Base-by-base conservation (phyloP, 2,113 vertebrate genomes). In the Cyphomyrus plagiostoma region DNA sequence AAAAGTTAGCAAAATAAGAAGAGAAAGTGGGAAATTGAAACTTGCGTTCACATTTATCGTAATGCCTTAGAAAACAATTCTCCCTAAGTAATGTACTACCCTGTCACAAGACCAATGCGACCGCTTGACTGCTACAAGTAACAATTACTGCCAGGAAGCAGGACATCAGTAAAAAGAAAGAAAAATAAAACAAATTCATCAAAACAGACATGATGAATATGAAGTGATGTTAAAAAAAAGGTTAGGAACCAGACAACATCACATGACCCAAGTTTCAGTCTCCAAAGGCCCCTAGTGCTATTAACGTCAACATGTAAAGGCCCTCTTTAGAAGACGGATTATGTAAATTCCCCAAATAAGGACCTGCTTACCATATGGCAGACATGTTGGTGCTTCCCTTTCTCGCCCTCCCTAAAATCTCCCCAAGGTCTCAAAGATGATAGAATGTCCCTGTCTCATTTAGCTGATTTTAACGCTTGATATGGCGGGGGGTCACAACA, bases 391-490 rank as follows among this genome's bases (percentile, higher is more conserved):
- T 92, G 92, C 89, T 93, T 90, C 91, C 89, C 52, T 91, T 92
- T 92, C 92, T 94, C 93, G 92, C 93, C 94, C 90, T 88, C 82
- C 52, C 88, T 92, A 50, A 92, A 92, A 91, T 86, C 90, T 92
- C 93, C 91, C 66, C 15, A 0, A 90, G 94, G 92, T 89, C 92
- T n/a, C 8, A 10, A 88, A 56, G 90, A 91, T 94, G 87, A 92
- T 23, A 88, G 92, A 90, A 89, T 93, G 91, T 92, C 93, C 95
- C 93, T 93, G 91, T 94, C 92, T 96, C 91, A 93, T 94, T 96
- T 95, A 95, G 93, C 94, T 93, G 94, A 95, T 96, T 95, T 92
- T 93, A 94, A 95, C 95, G 91, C 88, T 91, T 92, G 93, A 94
- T 94, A 94, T 93, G 90, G 93, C 92, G 90, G 52, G 49, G 49